Evolutionary conservation across 2,113 vertebrate genomes (phyloP).

Genomic region (Empidonax traillii): DNA sequence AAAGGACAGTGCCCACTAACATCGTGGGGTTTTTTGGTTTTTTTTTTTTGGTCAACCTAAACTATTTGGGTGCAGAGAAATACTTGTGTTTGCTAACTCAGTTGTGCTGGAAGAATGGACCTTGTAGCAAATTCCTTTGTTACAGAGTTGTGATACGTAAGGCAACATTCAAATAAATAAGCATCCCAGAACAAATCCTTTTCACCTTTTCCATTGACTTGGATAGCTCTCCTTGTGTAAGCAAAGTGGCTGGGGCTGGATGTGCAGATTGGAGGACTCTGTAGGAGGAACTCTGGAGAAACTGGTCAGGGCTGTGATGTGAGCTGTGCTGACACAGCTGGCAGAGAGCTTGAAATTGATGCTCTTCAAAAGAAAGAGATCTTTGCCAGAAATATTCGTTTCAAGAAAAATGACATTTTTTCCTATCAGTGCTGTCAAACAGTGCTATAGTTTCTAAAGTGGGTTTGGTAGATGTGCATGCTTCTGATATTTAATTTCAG

Average conservation of each 20-base stretch:
- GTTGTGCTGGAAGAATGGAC: neutral
- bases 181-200: neutral
- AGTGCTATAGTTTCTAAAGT: slow-evolving; percentile 14
- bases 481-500: slow-evolving; percentile 11
- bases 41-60: neutral
- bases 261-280: slow-evolving; percentile 7
- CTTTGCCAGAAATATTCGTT: slow-evolving; percentile 42
- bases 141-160: neutral
- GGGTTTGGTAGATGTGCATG: neutral
- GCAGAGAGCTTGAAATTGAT: slow-evolving; percentile 38
- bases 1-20: neutral
- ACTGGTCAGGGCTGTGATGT: neutral
- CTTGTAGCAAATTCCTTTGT: neutral
- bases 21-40: neutral
- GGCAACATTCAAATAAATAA: neutral
- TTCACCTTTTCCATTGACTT: slow-evolving; percentile 16
- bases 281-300: slow-evolving; percentile 9
- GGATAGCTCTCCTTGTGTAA: neutral
- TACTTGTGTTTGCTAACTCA: neutral
- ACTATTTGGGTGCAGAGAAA: neutral
- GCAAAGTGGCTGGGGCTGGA: neutral
- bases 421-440: neutral
- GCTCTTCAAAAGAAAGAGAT: slow-evolving; percentile 1
- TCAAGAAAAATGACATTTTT: slow-evolving; percentile 21
- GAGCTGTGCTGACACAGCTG: slow-evolving; percentile 40